Conservation (phyloP, 2,888 invertebrate species). For the Lasioglossum calceatum region DNA sequence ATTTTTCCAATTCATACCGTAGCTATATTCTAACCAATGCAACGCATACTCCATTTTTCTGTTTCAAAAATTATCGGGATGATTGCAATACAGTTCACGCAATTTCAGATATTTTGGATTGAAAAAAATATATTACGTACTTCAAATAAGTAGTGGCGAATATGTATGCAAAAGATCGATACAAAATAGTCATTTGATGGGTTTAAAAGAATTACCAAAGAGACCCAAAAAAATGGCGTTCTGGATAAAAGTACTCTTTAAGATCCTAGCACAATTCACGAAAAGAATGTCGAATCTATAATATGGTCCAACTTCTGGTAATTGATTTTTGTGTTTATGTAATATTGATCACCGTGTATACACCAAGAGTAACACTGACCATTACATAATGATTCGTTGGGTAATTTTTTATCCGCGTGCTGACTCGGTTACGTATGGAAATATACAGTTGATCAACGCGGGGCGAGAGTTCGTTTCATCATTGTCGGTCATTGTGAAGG, state of each 20-base stretch:
- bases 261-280: background rate
- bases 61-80: background rate
- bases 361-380: background rate
- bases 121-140: background rate
- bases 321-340: background rate
- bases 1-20: too few relatives aligned
- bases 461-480: constrained; percentile 57
- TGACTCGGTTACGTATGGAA: constrained; percentile 1
- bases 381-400: background rate
- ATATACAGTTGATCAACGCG: constrained; percentile 41
- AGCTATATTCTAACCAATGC: background rate
- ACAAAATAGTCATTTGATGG: background rate
- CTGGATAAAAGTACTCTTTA: too few relatives aligned
- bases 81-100: background rate
- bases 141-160: background rate
- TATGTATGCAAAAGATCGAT: background rate
- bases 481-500: constrained; percentile 77
- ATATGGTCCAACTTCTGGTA: background rate
- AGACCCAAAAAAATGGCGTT: background rate
- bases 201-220: background rate
- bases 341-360: background rate
- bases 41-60: background rate
- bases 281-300: background rate
- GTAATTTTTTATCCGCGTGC: background rate
- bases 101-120: background rate